Base-by-base conservation (phyloP, 2,113 vertebrate species). In the Alouatta palliata region DNA sequence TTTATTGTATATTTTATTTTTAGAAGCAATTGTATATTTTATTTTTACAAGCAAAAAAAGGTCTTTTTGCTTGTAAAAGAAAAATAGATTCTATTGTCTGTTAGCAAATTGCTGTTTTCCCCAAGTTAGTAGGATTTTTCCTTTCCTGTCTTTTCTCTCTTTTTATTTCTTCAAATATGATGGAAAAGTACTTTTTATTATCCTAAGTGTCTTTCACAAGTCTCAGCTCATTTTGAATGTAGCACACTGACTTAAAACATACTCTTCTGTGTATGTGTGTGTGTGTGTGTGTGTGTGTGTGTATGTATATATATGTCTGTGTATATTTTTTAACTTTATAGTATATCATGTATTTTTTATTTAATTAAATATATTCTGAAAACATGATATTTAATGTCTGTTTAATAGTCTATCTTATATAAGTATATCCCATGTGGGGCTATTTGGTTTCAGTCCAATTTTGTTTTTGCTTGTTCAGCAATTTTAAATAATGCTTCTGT, bases 401-500 rank as follows among this genome's bases (percentile, higher is more conserved):
- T 93, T 93, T 94, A 93, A 96, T 94, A 90, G 86, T 56, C 43
- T 23, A 27, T 95, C 75, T 90, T 96, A 43, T 90, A 87, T 93
- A 85, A 86, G 84, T 56, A 82, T 52, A n/a, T 40, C 35, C 40
- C 81, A 82, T 88, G 96, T 94, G 5, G 45, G n/a, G 6, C 73
- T 90, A 16, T 58, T 93, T 92, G 81, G 81, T 76, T 90, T 85
- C 45, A 92, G 4, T 95, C 64, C 95, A 97, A 64, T 58, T 61
- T 70, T 64, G 71, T 88, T 82, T 95, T 77, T 56, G 64, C 79
- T 94, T 90, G 25, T 70, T 87, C 32, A 88, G 81, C 35, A 92
- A 75, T 77, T 96, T 94, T 94, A 96, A 96, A 47, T 90, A 92
- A 85, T 94, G 82, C 66, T 90, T 92, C 81, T 95, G 25, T 96